phyloP scores from a whole-genome alignment of 2,888 invertebrate species.

The Coenonympha glycerion region DNA sequence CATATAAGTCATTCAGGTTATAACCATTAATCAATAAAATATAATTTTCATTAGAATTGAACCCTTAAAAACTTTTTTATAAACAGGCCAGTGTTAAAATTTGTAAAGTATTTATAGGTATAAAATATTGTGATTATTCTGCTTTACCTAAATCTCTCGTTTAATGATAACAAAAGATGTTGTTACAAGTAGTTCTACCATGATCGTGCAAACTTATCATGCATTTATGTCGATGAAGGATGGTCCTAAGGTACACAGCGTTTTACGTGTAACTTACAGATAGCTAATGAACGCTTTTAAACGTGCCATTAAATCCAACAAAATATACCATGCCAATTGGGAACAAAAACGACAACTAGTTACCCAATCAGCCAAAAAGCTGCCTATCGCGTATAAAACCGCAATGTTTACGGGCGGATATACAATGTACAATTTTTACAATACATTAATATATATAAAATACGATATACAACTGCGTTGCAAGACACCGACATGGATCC shows the following conservation, averaged over 20 bases:
- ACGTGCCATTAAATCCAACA: slow-evolving; percentile 38
- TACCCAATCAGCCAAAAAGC: slow-evolving; percentile 59
- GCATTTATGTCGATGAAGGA: slow-evolving; percentile 37
- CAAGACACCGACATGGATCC: slow-evolving; percentile 36
- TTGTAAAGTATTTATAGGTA: not conserved
- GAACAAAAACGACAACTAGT: slow-evolving; percentile 44
- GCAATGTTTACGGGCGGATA: slow-evolving; percentile 36
- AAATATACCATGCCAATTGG: slow-evolving; percentile 53
- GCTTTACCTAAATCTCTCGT: too few relatives aligned
- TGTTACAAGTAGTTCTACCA: slow-evolving; percentile 15
- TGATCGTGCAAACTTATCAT: slow-evolving; percentile 37
- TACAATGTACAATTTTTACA: slow-evolving; percentile 18
- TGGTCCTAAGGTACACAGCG: slow-evolving; percentile 36
- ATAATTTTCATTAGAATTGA: not conserved
- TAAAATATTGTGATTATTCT: not conserved
- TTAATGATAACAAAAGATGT: not conserved
- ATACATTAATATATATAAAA: slow-evolving; percentile 32
- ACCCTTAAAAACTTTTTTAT: slow-evolving; percentile 13
- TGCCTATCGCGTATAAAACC: slow-evolving; percentile 41
- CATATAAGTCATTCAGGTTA: too few relatives aligned
- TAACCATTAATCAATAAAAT: not conserved
- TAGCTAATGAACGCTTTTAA: slow-evolving; percentile 33
- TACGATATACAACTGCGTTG: too few relatives aligned
- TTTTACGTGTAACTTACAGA: slow-evolving; percentile 30
- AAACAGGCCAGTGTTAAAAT: not conserved